These are phyloP conservation scores for Aplysia californica DNA, from an alignment of 1,140 invertebrate genomes.

Conservation along the genomic window DNA sequence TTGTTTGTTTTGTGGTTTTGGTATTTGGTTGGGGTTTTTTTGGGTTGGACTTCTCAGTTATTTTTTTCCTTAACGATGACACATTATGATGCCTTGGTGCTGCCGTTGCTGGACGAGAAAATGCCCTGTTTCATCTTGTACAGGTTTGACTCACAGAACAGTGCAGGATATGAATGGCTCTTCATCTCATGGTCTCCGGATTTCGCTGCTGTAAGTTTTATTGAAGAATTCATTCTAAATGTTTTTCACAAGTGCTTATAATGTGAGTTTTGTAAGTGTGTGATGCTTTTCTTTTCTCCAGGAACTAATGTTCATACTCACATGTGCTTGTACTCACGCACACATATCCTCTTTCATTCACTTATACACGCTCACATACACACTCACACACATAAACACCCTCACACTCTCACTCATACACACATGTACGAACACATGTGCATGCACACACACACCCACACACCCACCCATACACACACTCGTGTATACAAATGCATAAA, in stretches of 20 bases:
- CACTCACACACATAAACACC: too few species aligned
- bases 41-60: background rate
- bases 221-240: background rate
- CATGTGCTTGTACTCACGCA: too few species aligned
- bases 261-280: background rate
- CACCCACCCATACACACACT: too few species aligned
- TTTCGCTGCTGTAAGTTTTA: slow-evolving; percentile 75
- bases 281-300: background rate
- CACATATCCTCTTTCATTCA: too few species aligned
- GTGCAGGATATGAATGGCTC: slow-evolving; percentile 91
- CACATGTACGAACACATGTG: too few species aligned
- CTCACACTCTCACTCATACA: too few species aligned
- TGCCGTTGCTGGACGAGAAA: slow-evolving; percentile 82
- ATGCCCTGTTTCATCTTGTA: slow-evolving; percentile 95
- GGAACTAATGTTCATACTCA: background rate
- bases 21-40: background rate
- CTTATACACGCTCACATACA: too few species aligned
- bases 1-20: background rate
- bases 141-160: slow-evolving; percentile 81
- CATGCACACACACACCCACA: too few species aligned
- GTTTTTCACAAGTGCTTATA: background rate
- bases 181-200: slow-evolving; percentile 96
- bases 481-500: too few species aligned
- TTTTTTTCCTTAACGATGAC: slow-evolving; percentile 21
- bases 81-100: slow-evolving; percentile 83